Evolutionary conservation across 1,140 invertebrate genomes (phyloP).

Genomic region (Drosophila rhopaloa): DNA sequence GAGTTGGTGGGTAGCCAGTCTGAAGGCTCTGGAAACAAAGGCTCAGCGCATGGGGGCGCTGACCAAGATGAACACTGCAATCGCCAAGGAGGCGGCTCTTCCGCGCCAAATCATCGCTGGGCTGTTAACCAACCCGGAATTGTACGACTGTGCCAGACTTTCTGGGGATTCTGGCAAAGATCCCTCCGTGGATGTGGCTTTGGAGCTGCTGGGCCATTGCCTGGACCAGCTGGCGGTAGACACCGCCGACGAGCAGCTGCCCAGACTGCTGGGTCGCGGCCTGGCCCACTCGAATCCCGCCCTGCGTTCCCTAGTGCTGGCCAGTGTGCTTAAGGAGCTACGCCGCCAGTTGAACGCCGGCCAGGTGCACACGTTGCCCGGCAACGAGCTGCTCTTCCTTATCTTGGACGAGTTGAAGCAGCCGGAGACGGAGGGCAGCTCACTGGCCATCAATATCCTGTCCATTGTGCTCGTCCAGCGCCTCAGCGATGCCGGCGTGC

Average conservation of each 20-base stretch:
- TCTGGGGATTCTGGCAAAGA: slow-evolving; percentile 34
- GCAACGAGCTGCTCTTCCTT: slow-evolving; percentile 40
- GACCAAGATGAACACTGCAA: slow-evolving; percentile 19
- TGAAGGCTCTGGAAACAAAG: slow-evolving; percentile 77
- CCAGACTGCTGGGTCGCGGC: slow-evolving; percentile 85
- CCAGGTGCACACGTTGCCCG: slow-evolving; percentile 21
- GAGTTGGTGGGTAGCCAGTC: slow-evolving; percentile 84
- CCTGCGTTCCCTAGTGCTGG: slow-evolving; percentile 86
- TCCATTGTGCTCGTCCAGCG: slow-evolving; percentile 65
- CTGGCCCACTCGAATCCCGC: slow-evolving; percentile 85
- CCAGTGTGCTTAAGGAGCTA: slow-evolving; percentile 81
- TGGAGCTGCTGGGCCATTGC: slow-evolving; percentile 86
- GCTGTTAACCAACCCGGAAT: slow-evolving; percentile 75
- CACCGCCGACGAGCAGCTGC: slow-evolving; percentile 84
- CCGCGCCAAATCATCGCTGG: slow-evolving; percentile 59
- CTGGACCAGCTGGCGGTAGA: slow-evolving; percentile 86
- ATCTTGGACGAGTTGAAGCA: slow-evolving; percentile 64
- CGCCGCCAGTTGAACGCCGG: slow-evolving; percentile 6
- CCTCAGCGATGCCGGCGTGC: slow-evolving; percentile 68
- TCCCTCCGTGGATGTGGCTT: slow-evolving; percentile 85
- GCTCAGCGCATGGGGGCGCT: slow-evolving; percentile 81
- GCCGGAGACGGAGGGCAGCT: slow-evolving; percentile 39
- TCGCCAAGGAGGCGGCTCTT: slow-evolving; percentile 67
- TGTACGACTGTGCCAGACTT: slow-evolving; percentile 83
- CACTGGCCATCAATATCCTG: slow-evolving; percentile 57